Evolutionary conservation across 2,797 vertebrate species (phyloP).

Genomic region (Sebastes paucispinis): DNA sequence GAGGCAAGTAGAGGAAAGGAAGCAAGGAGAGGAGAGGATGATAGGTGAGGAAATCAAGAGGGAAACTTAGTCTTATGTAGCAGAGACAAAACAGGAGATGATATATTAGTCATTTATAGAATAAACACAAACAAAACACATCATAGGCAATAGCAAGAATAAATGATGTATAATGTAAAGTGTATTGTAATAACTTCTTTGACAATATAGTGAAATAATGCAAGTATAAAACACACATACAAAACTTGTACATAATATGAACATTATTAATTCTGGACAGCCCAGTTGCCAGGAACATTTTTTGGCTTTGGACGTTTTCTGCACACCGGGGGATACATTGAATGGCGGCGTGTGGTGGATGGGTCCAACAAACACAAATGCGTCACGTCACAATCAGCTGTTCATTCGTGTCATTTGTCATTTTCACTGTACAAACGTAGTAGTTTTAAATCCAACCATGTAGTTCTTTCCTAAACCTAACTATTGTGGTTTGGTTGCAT

Average conservation of each 20-base stretch:
- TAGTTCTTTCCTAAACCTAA: too few relatives aligned
- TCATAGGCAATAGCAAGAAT: background rate
- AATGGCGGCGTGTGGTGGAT: too few relatives aligned
- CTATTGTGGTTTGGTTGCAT: too few relatives aligned
- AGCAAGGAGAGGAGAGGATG: background rate
- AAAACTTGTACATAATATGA: background rate
- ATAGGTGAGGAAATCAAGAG: constrained; percentile 3
- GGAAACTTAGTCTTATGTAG: constrained; percentile 56
- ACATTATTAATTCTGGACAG: too few relatives aligned
- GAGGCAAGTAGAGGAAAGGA: constrained; percentile 8
- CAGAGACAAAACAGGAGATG: constrained; percentile 44
- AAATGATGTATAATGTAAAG: background rate
- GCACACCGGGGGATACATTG: too few relatives aligned
- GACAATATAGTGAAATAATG: background rate
- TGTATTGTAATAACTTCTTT: background rate
- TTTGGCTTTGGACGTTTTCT: too few relatives aligned
- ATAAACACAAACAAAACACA: background rate
- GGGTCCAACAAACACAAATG: too few relatives aligned
- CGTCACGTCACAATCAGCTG: too few relatives aligned
- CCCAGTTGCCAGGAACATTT: too few relatives aligned
- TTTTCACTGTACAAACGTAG: too few relatives aligned
- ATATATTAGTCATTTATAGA: constrained; percentile 13
- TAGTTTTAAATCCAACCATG: too few relatives aligned
- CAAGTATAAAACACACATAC: background rate
- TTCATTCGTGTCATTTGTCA: too few relatives aligned